phyloP scores from a whole-genome alignment of 2,113 vertebrate species.

The Probosciger aterrimus region DNA sequence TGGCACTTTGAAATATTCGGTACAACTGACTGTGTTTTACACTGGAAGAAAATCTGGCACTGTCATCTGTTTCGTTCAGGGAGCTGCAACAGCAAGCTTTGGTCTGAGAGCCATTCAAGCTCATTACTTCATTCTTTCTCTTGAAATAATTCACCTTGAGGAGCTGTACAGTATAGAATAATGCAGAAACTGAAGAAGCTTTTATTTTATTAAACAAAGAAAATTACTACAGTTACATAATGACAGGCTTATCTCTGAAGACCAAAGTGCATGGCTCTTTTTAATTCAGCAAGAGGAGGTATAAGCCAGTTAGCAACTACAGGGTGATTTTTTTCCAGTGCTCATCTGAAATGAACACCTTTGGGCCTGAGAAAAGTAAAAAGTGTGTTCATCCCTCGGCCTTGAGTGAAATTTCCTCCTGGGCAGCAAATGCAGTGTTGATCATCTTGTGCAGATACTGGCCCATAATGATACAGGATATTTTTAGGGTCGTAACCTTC shows the following conservation, averaged over 20 bases:
- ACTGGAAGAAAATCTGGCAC: slow-evolving; percentile 24
- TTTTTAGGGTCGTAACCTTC: not conserved
- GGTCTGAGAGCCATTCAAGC: not conserved
- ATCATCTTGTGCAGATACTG: not conserved
- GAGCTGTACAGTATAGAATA: not conserved
- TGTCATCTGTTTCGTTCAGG: slow-evolving; percentile 22
- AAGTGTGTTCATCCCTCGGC: not conserved
- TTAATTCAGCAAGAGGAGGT: not conserved
- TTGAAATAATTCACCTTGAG: not conserved
- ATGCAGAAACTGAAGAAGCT: not conserved
- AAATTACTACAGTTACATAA: not conserved
- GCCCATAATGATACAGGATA: not conserved
- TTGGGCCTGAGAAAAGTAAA: not conserved
- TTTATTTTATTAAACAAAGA: not conserved
- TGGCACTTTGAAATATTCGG: slow-evolving; percentile 51
- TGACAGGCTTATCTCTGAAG: not conserved
- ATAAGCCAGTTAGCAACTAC: not conserved
- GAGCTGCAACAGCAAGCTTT: not conserved
- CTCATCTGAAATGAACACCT: not conserved
- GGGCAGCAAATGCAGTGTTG: not conserved
- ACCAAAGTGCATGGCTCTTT: not conserved
- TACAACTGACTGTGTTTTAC: slow-evolving; percentile 59
- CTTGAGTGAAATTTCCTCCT: not conserved
- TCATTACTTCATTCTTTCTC: not conserved
- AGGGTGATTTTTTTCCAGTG: not conserved